These are phyloP conservation scores for Bombus pyrosoma DNA, from an alignment of 1,140 invertebrate genomes.

Conservation along the genomic window DNA sequence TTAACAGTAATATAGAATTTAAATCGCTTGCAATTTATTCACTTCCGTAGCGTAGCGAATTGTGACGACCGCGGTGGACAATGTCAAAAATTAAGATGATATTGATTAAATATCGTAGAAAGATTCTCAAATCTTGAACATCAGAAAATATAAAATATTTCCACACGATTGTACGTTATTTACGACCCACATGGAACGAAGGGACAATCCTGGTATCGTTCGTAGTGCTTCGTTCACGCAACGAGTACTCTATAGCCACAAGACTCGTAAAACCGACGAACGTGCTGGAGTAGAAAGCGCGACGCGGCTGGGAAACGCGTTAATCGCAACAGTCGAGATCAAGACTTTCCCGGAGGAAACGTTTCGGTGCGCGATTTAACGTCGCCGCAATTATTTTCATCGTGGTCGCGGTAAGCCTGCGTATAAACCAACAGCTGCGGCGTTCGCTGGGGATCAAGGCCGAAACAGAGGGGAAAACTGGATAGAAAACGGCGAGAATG, in stretches of 20 bases:
- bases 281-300: neutral
- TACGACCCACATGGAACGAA: neutral
- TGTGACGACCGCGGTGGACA: accelerated
- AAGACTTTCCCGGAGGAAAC: neutral
- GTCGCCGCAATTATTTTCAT: conserved; percentile 28
- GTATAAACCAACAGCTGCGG: conserved; percentile 27
- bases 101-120: no score
- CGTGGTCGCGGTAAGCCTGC: neutral
- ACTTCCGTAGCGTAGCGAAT: no score
- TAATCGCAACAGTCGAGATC: conserved; percentile 20
- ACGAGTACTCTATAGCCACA: neutral
- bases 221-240: neutral
- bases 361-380: neutral
- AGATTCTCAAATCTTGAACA: no score
- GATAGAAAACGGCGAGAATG: neutral
- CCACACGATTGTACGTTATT: neutral
- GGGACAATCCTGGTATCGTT: neutral
- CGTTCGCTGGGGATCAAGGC: neutral
- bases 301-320: neutral
- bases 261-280: neutral
- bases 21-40: no score
- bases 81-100: no score
- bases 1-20: no score
- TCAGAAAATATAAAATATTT: no score
- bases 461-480: neutral